Percentiles rank a stretch among this genome's conserved stretches.
Conservation (phyloP, 2,113 vertebrate species). For the Martes martes region DNA sequence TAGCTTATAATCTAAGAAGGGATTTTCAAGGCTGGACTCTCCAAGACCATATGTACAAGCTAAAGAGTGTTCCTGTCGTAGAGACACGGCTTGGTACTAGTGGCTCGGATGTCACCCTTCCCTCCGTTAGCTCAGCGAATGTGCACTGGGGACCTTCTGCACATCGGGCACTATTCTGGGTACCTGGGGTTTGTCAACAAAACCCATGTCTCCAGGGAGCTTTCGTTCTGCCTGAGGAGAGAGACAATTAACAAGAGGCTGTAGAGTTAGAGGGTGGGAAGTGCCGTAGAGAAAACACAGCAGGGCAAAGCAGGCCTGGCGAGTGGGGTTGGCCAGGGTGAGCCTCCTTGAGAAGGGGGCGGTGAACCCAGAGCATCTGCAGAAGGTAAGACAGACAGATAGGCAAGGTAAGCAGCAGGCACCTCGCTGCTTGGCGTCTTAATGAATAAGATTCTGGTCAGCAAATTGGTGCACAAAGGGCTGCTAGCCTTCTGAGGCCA, state of each 20-base stretch:
- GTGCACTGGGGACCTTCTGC: not conserved
- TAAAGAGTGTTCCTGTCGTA: not conserved
- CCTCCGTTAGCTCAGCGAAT: not conserved
- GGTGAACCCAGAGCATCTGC: not conserved
- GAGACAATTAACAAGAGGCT: not conserved
- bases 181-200: not conserved
- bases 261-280: not conserved
- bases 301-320: fast-evolving
- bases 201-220: fast-evolving
- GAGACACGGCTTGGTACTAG: not conserved
- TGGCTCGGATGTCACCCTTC: not conserved
- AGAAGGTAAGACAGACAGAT: too few relatives aligned
- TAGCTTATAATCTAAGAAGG: not conserved
- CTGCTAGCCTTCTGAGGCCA: not conserved
- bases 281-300: fast-evolving
- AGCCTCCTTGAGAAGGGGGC: not conserved
- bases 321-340: not conserved
- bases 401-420: fast-evolving
- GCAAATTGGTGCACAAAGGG: not conserved
- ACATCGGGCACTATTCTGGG: not conserved
- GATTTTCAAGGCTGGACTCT: not conserved
- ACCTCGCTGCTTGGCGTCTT: not conserved
- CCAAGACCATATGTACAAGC: not conserved
- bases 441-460: not conserved
- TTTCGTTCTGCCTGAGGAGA: fast-evolving